Evolutionary conservation across 2,888 invertebrate species (phyloP), one percentile per base, ranked within the genome.

Genomic region (Platerodrilus igneus): DNA sequence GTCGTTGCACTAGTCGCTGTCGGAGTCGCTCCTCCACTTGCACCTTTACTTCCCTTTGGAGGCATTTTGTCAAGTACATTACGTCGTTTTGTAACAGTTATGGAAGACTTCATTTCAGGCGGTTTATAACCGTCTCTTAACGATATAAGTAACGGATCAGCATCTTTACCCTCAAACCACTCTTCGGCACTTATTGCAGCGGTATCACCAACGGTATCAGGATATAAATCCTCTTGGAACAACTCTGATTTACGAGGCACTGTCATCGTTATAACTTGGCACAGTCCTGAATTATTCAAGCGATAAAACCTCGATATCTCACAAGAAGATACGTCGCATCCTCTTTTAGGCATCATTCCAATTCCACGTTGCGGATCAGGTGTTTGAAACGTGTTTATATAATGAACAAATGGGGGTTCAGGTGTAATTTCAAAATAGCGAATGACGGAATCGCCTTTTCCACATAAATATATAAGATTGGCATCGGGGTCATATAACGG

Each of bases 371-470:
- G 96, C 33, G 97, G 96, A 69, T 92, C 91, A n/a, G 93, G 89
- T 19, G 95, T 93, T 74, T 93, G 91, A 77, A 90, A 96, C 57
- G 93, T 94, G 74, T 89, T 95, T 65, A 97, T 91, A 70, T 92
- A 96, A 69, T 95, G 93, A 43, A 94, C 89, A 69, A 91, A 94
- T 0, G 94, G 94, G 3, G 90, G 85, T 62, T 93, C 92, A 1
- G 92, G 86, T 9, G 91, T 91, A 56, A 96, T 86, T 78, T 83
- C 68, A 45, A 68, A 68, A 48, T 68, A 68, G 34, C 95, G 78
- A 58, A 97, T 95, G 56, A 94, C 95, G 36, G 95, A 95, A 74
- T 97, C 96, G 30, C 96, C 96, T 79, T 96, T 96, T 51, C 96
- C 97, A 66, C 95, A 96, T 30, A 96, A 75, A 71, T 81, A 97